Evolutionary conservation across 2,888 invertebrate genomes (phyloP).

Genomic region (Lottia scabra): DNA sequence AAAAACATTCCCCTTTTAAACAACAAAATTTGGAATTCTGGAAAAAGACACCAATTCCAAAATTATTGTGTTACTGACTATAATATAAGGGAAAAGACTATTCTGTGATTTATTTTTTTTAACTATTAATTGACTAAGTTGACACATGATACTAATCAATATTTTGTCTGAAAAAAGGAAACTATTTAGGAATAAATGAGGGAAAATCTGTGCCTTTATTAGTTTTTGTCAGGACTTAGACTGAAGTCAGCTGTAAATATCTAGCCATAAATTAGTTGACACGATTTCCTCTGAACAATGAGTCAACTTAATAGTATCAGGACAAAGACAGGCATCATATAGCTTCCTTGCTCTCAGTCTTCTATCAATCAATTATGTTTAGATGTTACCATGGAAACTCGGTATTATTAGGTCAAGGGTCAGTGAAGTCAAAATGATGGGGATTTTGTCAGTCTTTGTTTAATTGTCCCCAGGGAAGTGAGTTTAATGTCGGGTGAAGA

Average conservation of each 20-base stretch:
- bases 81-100: too few species aligned
- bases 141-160: neutral
- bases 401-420: neutral
- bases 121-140: neutral
- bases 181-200: neutral
- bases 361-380: slow-evolving; percentile 4
- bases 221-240: neutral
- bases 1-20: too few species aligned
- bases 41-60: too few species aligned
- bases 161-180: neutral
- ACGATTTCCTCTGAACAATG: neutral
- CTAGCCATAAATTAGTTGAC: neutral
- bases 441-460: neutral
- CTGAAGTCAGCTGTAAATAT: neutral
- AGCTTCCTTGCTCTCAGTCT: neutral
- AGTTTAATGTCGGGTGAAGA: too few species aligned
- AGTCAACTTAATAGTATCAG: neutral
- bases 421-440: neutral
- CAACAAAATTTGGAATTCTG: too few species aligned
- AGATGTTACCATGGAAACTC: neutral
- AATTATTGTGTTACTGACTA: too few species aligned
- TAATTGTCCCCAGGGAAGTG: neutral
- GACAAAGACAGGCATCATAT: neutral
- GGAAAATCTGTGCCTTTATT: neutral
- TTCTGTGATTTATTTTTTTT: neutral